Percentiles rank a stretch among this genome's conserved stretches.
phyloP scores from a whole-genome alignment of 2,797 vertebrate species.

The Sylvilagus floridanus region DNA sequence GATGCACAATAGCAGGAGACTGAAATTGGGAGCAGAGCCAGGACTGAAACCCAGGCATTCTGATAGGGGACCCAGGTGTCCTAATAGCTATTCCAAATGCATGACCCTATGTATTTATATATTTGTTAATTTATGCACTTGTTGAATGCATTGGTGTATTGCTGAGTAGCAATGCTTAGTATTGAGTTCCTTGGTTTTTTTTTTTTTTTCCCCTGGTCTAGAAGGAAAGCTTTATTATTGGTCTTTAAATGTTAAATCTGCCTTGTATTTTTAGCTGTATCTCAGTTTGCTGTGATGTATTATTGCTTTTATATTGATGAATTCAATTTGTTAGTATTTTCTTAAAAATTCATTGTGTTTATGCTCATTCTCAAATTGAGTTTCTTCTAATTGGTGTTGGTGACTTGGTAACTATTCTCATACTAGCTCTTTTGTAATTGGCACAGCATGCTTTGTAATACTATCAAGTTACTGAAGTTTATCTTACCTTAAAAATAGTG shows the following conservation, averaged over 20 bases:
- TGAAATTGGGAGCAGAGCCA: no score
- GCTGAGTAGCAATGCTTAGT: neutral
- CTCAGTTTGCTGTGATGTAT: neutral
- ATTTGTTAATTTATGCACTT: neutral
- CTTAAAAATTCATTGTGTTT: neutral
- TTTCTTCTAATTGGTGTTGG: neutral
- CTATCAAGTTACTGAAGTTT: neutral
- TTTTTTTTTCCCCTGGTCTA: neutral
- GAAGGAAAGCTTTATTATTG: neutral
- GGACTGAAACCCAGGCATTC: no score
- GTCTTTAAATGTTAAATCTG: neutral
- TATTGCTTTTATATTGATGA: neutral
- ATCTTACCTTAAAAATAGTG: neutral
- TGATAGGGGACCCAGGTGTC: no score
- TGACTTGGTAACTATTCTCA: neutral
- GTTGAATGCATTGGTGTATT: neutral
- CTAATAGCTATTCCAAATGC: no score
- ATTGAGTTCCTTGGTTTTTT: neutral
- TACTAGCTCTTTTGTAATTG: neutral
- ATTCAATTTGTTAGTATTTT: neutral
- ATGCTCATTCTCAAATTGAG: neutral
- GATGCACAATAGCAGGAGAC: no score
- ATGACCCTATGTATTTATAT: neutral
- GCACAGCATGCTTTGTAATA: neutral
- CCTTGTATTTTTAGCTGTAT: constrained; percentile 5